A percentile compares a stretch with the other conserved stretches of the same genome.
Evolutionary conservation across 2,888 invertebrate species (phyloP).

Genomic region (Ennomos quercinarius): DNA sequence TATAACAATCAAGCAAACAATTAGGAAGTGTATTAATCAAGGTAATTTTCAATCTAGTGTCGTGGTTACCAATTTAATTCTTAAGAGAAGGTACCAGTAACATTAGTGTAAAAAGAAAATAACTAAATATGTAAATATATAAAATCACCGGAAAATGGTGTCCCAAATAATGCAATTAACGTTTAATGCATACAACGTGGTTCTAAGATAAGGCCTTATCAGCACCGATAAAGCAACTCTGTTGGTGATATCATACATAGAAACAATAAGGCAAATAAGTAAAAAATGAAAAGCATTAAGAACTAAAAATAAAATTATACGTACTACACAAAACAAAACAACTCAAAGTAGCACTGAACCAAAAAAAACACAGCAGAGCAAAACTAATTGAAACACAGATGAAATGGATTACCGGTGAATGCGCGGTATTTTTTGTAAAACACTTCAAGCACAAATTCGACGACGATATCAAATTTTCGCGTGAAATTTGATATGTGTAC

Average conservation of each 20-base stretch:
- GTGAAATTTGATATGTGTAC: slow-evolving; percentile 84
- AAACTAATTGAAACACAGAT: slow-evolving; percentile 62
- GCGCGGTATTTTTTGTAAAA: slow-evolving; percentile 61
- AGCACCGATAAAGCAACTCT: slow-evolving; percentile 77
- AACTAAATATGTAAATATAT: neutral
- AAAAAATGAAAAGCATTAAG: slow-evolving; percentile 41
- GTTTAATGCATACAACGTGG: slow-evolving; percentile 59
- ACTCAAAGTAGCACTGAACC: slow-evolving; percentile 65
- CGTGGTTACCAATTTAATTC: neutral
- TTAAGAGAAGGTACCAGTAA: neutral
- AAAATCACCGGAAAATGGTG: slow-evolving; percentile 28
- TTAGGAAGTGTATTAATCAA: slow-evolving; percentile 10
- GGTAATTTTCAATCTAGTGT: neutral
- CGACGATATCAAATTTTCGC: slow-evolving; percentile 83
- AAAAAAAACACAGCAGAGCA: slow-evolving; percentile 72
- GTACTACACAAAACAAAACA: slow-evolving; percentile 69
- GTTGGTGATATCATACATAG: slow-evolving; percentile 71
- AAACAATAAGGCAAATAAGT: slow-evolving; percentile 48
- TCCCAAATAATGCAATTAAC: slow-evolving; percentile 61
- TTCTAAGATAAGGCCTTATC: slow-evolving; percentile 74
- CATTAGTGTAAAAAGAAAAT: too few relatives aligned
- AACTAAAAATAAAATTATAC: slow-evolving; percentile 56
- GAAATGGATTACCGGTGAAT: slow-evolving; percentile 66
- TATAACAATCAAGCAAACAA: slow-evolving; percentile 12
- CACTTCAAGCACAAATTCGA: slow-evolving; percentile 75